Evolutionary conservation across 2,113 vertebrate genomes (phyloP), one percentile per base, ranked within the genome.

Genomic region (Xiphias gladius): DNA sequence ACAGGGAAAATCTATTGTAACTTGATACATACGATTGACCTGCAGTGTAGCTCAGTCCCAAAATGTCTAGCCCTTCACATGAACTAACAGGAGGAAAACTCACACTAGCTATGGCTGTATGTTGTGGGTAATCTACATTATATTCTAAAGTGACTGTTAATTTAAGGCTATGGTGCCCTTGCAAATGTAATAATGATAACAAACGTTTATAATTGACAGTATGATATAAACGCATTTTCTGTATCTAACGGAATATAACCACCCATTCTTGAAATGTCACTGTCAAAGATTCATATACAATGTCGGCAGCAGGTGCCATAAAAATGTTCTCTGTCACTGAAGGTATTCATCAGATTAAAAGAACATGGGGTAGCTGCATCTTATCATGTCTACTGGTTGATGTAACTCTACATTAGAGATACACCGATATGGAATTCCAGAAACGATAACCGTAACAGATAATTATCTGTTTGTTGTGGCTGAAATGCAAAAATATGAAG

Each of bases 51-150:
- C 39, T 46, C 26, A 63, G 76, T 32, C 41, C 13, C 20, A 72
- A 50, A n/a, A 65, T 39, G 37, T 39, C 37, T 39, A 54, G 24
- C 14, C 19, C 13, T 69, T 64, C 22, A 54, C 30, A 26, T 52
- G 3, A 30, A 52, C 14, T n/a, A 71, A 22, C 35, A 63, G 4
- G 57, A 43, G 26, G 22, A 55, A 74, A 83, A 65, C 26, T 54
- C 7, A 69, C 2, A 57, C 4, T 14, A 64, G 43, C 6, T 17
- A 5, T 48, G 5, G 43, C 24, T 22, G 8, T n/a, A n/a, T 41
- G 13, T 43, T 64, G 16, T 37, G 4, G 17, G 9, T 57, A 57
- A 70, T 41, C 24, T 13, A 8, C 26, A 85, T 54, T 41, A 48
- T 13, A 66, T 5, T 1, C 0, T 41, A 22, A 39, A 37, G 16